Evolutionary conservation across 2,113 vertebrate genomes (phyloP).

Genomic region (Grammomys dolichurus): DNA sequence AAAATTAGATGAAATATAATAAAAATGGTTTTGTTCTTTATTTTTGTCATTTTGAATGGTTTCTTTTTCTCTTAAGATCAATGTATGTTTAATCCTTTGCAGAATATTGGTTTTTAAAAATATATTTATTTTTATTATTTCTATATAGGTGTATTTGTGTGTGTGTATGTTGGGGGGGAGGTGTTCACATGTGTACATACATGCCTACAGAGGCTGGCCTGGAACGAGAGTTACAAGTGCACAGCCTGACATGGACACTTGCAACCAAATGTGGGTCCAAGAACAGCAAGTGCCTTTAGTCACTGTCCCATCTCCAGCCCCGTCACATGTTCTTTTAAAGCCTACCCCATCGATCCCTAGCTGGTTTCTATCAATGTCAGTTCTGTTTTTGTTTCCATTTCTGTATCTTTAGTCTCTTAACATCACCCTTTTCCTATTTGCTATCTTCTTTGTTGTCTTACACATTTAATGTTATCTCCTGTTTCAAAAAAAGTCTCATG

Average conservation of each 20-base stretch:
- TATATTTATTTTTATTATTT: background rate
- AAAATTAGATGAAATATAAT: background rate
- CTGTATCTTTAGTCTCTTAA: background rate
- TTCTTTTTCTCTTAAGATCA: background rate
- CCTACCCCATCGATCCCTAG: background rate
- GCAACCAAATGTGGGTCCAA: background rate
- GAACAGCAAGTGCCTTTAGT: background rate
- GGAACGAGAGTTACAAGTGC: background rate
- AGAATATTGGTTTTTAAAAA: background rate
- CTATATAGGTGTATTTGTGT: background rate
- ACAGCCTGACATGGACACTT: background rate
- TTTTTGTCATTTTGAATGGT: background rate
- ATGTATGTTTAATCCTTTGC: background rate
- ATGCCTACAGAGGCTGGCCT: background rate
- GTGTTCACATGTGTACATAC: background rate
- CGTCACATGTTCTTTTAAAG: background rate
- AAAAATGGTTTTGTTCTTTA: background rate
- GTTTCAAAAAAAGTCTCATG: background rate
- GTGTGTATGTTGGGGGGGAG: background rate
- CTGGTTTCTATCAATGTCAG: background rate
- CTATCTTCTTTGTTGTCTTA: conserved; percentile 23
- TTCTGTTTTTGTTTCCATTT: background rate
- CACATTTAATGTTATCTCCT: background rate
- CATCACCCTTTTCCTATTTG: background rate
- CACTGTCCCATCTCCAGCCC: background rate